phyloP scores from a whole-genome alignment of 37 sponge, comb jelly and placozoan genomes.

The Sycon ciliatum region DNA sequence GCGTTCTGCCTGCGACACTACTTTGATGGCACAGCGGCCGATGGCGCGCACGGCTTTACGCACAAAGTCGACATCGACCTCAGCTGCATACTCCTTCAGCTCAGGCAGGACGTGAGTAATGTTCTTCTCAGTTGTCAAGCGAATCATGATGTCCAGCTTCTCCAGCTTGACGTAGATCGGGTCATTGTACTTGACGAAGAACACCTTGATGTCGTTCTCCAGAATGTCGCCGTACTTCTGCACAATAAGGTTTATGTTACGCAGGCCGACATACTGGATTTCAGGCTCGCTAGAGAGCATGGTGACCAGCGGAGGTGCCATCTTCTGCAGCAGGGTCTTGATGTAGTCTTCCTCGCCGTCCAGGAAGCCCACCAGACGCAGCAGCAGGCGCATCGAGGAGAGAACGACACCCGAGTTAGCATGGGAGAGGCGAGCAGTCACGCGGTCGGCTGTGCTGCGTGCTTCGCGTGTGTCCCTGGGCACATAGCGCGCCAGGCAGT shows the following conservation, averaged over 20 bases:
- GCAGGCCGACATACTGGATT: conserved; percentile 93
- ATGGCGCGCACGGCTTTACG: conserved; percentile 95
- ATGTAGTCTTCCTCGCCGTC: conserved; percentile 50
- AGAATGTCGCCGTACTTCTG: conserved; percentile 92
- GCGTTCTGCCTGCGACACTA: conserved; percentile 92
- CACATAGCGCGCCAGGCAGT: conserved; percentile 66
- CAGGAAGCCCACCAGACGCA: conserved; percentile 82
- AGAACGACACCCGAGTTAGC: conserved; percentile 98
- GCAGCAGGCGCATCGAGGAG: conserved; percentile 92
- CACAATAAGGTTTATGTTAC: conserved; percentile 98
- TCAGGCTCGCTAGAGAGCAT: conserved; percentile 90
- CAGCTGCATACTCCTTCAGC: conserved; percentile 96
- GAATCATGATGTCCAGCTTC: conserved; percentile 98
- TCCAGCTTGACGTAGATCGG: conserved; percentile 99
- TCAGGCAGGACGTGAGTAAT: conserved; percentile 90
- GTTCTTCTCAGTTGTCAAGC: conserved; percentile 75
- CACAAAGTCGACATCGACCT: conserved; percentile 99
- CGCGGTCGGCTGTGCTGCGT: conserved; percentile 88
- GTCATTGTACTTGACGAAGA: conserved; percentile 99
- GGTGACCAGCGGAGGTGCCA: conserved; percentile 93
- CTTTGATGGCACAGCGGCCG: conserved; percentile 99
- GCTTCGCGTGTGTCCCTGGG: conserved; percentile 79
- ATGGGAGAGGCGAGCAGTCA: conserved; percentile 91
- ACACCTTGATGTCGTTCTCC: conserved; percentile 92
- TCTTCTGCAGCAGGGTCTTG: conserved; percentile 58